A percentile compares a stretch with the other conserved stretches of the same genome.
Evolutionary conservation across 2,888 invertebrate species (phyloP).

Genomic region (Tridacna gigas): DNA sequence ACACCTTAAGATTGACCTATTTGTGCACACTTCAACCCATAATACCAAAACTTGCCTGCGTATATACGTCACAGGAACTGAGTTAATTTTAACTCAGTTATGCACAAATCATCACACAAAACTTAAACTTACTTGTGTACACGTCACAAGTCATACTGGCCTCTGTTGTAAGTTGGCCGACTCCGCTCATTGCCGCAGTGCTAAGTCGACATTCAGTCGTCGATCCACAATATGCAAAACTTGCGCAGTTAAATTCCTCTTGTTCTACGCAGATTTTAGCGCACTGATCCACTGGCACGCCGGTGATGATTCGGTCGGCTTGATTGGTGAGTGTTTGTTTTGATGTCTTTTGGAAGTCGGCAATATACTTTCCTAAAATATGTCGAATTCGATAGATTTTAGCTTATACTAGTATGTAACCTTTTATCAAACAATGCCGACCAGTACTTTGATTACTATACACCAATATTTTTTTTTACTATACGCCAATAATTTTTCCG

Average conservation of each 20-base stretch:
- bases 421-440: too few relatives aligned
- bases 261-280: constrained; percentile 76
- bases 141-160: constrained; percentile 70
- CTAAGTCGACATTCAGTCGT: constrained; percentile 73
- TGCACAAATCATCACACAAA: too few relatives aligned
- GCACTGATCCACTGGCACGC: constrained; percentile 70
- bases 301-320: constrained; percentile 68
- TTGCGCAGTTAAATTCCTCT: constrained; percentile 69
- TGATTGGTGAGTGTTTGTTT: constrained; percentile 59
- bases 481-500: too few relatives aligned
- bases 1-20: too few relatives aligned
- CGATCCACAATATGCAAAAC: constrained; percentile 77
- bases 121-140: constrained; percentile 71
- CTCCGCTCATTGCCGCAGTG: constrained; percentile 65
- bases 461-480: too few relatives aligned
- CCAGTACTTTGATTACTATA: too few relatives aligned
- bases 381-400: too few relatives aligned
- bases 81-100: too few relatives aligned
- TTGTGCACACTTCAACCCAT: too few relatives aligned
- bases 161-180: constrained; percentile 69
- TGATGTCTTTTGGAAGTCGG: constrained; percentile 69
- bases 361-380: constrained; percentile 70
- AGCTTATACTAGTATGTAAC: too few relatives aligned
- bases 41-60: too few relatives aligned
- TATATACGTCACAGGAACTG: too few relatives aligned